Conservation (phyloP, 35 echinoderm and acorn worm species). For the Hemicentrotus pulcherrimus region DNA sequence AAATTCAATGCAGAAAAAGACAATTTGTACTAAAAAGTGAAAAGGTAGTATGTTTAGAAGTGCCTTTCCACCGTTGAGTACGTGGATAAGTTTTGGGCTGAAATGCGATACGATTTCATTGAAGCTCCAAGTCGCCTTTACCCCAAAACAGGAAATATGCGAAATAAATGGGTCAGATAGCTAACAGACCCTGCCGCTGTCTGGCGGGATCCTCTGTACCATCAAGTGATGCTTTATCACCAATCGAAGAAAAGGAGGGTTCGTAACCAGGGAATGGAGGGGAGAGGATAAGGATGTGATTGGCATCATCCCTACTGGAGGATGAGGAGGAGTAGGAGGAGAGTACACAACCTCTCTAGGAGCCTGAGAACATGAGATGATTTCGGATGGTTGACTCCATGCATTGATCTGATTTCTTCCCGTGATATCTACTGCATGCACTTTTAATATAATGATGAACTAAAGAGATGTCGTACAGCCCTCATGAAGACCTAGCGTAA, state of each 20-base stretch:
- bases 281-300: neutral
- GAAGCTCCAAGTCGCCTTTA: neutral
- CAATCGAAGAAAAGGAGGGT: neutral
- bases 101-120: conserved; percentile 5
- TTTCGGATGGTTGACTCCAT: neutral
- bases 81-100: neutral
- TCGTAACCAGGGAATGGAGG: neutral
- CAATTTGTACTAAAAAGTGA: too few relatives aligned
- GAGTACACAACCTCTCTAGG: neutral
- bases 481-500: neutral
- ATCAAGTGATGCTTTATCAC: neutral
- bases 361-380: neutral
- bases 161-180: conserved; percentile 18
- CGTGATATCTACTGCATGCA: neutral
- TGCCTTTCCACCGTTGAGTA: neutral
- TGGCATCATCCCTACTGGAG: neutral
- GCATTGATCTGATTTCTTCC: neutral
- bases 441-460: neutral
- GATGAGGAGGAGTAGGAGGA: neutral
- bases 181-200: neutral
- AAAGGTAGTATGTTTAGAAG: neutral
- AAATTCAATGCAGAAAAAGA: too few relatives aligned
- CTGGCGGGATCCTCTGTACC: neutral
- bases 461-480: neutral
- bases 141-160: neutral